Base-by-base conservation (phyloP, 2,888 invertebrate genomes). In the Drosophila maculinotata region DNA sequence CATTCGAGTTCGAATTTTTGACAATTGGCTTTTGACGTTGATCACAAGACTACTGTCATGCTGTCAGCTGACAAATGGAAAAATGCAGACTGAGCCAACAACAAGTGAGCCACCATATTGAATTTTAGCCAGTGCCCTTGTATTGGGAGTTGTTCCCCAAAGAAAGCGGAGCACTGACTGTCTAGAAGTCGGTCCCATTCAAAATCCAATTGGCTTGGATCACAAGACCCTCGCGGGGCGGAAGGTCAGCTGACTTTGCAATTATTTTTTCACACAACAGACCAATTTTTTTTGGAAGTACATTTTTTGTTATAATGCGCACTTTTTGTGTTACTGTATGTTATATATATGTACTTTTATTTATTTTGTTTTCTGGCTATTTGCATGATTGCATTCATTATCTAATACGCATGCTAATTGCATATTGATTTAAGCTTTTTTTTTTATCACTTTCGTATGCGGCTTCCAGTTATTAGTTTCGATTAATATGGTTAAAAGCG, bases 21-120 rank as follows among this genome's bases (percentile, higher is more conserved):
- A 87, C 88, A 87, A 77, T 75, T 77, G 60, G 58, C 41, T 67
- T 77, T 79, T 87, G 89, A 89, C 89, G 79, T 84, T 75, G 89
- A 88, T 88, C 88, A 81, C 78, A 79, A 81, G 88, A 88, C 88
- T 76, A 63, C 70, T 80, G 80, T 87, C 87, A 87, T 74, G 79
- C 63, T 65, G 88, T 87, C 87, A 88, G 89, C 87, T 88, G 87
- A 88, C 87, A 78, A 83, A 65, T 68, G 64, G 48, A 79, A 75
- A 72, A 76, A 75, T 63, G 52, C 58, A 70, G 45, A 64, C 41
- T 30, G 39, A 56, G 53, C 59, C 25, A 39, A 26, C 42, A 39
- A 48, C 38, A 56, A 12, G 25, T 30, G 6, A 52, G 70, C 78
- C 66, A 67, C 77, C 77, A 78, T 78, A 67, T 78, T 78, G 79